phyloP scores from a whole-genome alignment of 2,888 invertebrate species.

The Cecidostiba fungosa region DNA sequence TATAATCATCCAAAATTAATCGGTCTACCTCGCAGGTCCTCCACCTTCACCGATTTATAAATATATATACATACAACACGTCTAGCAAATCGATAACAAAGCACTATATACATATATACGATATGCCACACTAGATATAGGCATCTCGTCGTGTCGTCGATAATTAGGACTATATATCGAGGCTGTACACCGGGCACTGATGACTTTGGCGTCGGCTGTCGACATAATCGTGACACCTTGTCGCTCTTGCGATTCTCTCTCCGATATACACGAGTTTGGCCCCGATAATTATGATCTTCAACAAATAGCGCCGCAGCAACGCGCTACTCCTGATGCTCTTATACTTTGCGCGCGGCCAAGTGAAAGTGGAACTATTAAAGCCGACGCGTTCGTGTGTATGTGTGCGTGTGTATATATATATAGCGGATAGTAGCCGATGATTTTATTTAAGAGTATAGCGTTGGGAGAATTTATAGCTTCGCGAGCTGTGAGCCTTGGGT shows the following conservation, averaged over 20 bases:
- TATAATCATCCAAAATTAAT: conserved; percentile 58
- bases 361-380: conserved; percentile 58
- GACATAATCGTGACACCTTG: conserved; percentile 50
- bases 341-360: conserved; percentile 24
- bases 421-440: conserved; percentile 20
- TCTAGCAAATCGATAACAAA: conserved; percentile 28
- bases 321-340: neutral
- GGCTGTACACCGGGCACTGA: neutral
- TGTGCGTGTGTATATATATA: neutral
- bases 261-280: neutral
- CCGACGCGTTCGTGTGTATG: neutral
- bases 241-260: neutral
- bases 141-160: conserved; percentile 45
- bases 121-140: neutral
- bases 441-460: conserved; percentile 40
- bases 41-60: conserved; percentile 30
- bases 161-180: conserved; percentile 53
- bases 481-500: conserved; percentile 13
- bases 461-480: conserved; percentile 11
- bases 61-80: neutral
- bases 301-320: conserved; percentile 43
- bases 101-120: neutral
- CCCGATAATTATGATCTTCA: conserved; percentile 32
- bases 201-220: neutral
- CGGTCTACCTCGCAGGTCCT: neutral